Evolutionary conservation across 1,140 invertebrate species (phyloP), one percentile per base, ranked within the genome.

Genomic region (Drosophila nikananu): DNA sequence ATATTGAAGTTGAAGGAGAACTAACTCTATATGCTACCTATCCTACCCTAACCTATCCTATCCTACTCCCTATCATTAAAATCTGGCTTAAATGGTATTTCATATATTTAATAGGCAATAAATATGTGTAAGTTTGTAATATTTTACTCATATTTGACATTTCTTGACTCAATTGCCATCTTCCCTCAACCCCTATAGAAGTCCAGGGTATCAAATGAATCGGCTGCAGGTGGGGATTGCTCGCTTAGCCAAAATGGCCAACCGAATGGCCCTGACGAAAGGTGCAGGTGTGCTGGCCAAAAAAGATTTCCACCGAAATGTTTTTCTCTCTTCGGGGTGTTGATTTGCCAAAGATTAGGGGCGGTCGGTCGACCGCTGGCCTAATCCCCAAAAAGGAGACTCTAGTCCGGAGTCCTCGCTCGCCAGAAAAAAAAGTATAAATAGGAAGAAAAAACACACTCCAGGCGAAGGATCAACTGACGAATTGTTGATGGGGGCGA

Each of bases 271-370:
- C 75, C 39, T 51, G 62, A 32, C 64, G 75, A 77, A 78, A 77
- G 64, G 75, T 78, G 75, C 65, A 62, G 72, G 71, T 65, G 71
- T 72, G 59, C 64, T 71, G 67, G 30, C 64, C 9, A 55, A 71
- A 77, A 75, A 78, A 60, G 54, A 73, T 73, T 77, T 77, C 58
- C 39, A 46, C 27, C 55, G 55, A 59, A 68, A 68, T 77, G 63
- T 77, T 77, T 77, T 58, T 60, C 52, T 39, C 72, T 77, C 62
- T 42, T 61, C 23, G 42, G 46, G 72, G 72, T 75, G 72, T 75
- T 75, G 72, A 75, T 75, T 75, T 77, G 74, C 75, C 74, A 70
- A 78, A 77, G 75, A 78, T 70, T 78, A 78, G 65, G 64, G 58
- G 42, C 75, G 49, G 64, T 67, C 57, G 75, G 57, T 67, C 75